Base-by-base conservation (phyloP, 2,888 invertebrate genomes). In the Drosophila pegasa region DNA sequence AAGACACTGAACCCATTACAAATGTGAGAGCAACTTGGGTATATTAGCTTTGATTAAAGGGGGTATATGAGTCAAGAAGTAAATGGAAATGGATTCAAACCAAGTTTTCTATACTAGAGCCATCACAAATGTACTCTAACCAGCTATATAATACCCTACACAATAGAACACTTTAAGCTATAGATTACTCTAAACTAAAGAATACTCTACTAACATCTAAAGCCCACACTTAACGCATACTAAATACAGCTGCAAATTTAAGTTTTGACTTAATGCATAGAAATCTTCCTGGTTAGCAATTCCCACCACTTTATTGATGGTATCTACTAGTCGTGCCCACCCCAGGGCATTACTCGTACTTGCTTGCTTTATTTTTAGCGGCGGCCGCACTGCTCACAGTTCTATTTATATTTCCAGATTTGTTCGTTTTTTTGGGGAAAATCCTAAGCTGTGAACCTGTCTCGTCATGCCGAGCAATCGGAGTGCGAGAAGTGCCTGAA, bases 381-480 rank as follows among this genome's bases (percentile, higher is more conserved):
- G 12, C 3, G 12, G 31, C 2, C 10, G 12, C 31, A 10, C 14
- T 16, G 45, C 16, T 16, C 16, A 12, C 16, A 12, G 18, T 45
- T 12, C 45, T 45, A 45, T 45, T 45, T 45, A 45, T 45, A 45
- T 29, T 45, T 18, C 12, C 6, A 45, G 16, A 12, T 45, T 16
- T 29, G 29, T 29, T 45, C 29, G 16, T 18, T 29, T n/a, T 18
- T 25, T 29, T 45, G 10, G 16, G 45, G 45, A 29, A 45, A 45
- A 29, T 29, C 27, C 45, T 29, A 29, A 29, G 45, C 45, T 16
- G 12, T 18, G 45, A 45, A 45, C 45, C 45, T 45, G 45, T 45
- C 45, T 27, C 45, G 45, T 45, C 45, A 45, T 45, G 27, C 27
- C 45, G 18, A 16, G 7, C 45, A 45, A 45, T 45, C 45, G 12